Evolutionary conservation across 2,888 invertebrate genomes (phyloP), one percentile per base, ranked within the genome.

Genomic region (Idaea straminata): DNA sequence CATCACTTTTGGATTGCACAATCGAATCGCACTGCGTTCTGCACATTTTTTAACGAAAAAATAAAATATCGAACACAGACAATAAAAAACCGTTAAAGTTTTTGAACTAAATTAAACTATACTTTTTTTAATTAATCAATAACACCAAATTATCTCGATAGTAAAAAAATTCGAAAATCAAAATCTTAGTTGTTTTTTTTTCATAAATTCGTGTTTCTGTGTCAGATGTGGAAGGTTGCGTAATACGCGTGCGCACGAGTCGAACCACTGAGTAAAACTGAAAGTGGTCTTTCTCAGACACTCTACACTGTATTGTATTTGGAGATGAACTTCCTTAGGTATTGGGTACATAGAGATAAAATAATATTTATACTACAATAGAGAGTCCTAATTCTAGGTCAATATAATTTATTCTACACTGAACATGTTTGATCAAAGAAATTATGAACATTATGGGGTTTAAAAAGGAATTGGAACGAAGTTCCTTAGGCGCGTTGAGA

Each of bases 191-290:
- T 63, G 38, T 62, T 65, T 59, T 7, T 59, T 15, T 59, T 15
- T 47, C 10, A 3, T 47, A 10, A 47, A 47, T 64, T 65, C 75
- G 77, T 80, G 78, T 81, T 81, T 83, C 87, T 89, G 76, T 90
- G 90, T 87, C 90, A 77, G 77, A 85, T 87, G 86, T 90, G 87
- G 88, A 89, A 61, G 78, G 73, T 84, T 85, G 78, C 84, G 79
- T 79, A 84, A 83, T 75, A 71, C 78, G 83, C 89, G 91, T 87
- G 89, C 79, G 83, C 73, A 71, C 87, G 73, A 72, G 69, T 75
- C 84, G 79, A 82, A 77, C 76, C 77, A 78, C 79, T 80, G 75
- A 76, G 77, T 77, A 89, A 91, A 91, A 92, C 92, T 92, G 91
- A 92, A 91, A 92, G 92, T 91, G 83, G 78, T 78, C 74, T 75